Conservation (phyloP, 2,113 vertebrate species). For the Bettongia penicillata region DNA sequence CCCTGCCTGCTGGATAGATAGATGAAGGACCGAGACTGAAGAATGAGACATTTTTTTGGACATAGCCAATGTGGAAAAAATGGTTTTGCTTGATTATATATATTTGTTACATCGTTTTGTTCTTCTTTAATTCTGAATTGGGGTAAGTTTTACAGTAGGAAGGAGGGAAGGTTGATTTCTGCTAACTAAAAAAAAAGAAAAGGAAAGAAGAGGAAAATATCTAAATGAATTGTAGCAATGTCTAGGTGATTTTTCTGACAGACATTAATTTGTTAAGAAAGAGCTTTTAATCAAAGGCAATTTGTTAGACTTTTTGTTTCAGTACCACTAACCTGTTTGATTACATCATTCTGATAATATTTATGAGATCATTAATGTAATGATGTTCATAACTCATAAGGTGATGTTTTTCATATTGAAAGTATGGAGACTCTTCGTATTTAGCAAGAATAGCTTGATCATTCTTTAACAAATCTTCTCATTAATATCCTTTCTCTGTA, state of each 20-base stretch:
- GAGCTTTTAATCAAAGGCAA: not conserved
- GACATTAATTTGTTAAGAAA: conserved; percentile 29
- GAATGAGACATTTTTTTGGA: too few relatives aligned
- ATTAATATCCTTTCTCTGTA: conserved; percentile 20
- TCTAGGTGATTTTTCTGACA: not conserved
- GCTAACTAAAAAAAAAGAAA: too few relatives aligned
- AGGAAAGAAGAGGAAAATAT: too few relatives aligned
- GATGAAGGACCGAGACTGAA: too few relatives aligned
- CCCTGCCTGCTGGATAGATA: too few relatives aligned
- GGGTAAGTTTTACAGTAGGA: too few relatives aligned
- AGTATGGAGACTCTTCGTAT: conserved; percentile 63
- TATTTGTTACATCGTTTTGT: too few relatives aligned
- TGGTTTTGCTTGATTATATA: too few relatives aligned
- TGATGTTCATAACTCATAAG: conserved; percentile 8
- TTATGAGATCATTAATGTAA: conserved; percentile 28
- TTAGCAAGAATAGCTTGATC: conserved; percentile 18
- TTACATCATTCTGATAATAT: conserved; percentile 16
- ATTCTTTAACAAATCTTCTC: conserved; percentile 14
- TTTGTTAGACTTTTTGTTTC: conserved; percentile 16
- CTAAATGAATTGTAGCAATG: not conserved
- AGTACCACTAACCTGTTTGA: not conserved
- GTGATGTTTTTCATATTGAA: not conserved
- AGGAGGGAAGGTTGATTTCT: too few relatives aligned
- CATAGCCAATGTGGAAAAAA: too few relatives aligned
- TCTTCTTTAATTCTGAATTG: too few relatives aligned